phyloP scores from a whole-genome alignment of 2,797 vertebrate species.

The Choloepus didactylus region DNA sequence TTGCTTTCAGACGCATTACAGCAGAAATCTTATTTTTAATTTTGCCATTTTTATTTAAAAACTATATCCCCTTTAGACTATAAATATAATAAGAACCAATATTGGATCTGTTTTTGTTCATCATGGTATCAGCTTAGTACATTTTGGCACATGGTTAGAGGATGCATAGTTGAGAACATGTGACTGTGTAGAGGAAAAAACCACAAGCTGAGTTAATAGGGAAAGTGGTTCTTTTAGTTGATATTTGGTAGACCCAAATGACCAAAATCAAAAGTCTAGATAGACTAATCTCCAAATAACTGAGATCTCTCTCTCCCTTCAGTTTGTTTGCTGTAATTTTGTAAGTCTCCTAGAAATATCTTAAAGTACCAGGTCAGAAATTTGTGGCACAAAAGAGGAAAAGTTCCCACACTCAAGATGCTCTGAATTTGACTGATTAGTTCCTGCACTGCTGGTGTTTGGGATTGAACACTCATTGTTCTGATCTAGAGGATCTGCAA shows the following conservation, averaged over 20 bases:
- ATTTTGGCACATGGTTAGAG: background rate
- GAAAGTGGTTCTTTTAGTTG: background rate
- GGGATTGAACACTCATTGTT: background rate
- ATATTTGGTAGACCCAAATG: background rate
- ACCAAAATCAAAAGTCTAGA: background rate
- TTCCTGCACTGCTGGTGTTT: background rate
- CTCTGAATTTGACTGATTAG: background rate
- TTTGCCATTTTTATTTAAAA: background rate
- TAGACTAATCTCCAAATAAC: background rate
- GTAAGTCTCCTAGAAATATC: background rate
- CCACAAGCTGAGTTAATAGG: background rate
- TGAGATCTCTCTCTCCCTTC: background rate
- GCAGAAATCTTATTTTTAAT: background rate
- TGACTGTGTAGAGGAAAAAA: background rate
- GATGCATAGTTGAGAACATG: background rate
- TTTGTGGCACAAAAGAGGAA: background rate
- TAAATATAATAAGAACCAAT: background rate
- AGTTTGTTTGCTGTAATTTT: background rate
- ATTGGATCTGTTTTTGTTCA: background rate
- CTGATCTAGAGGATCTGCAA: background rate
- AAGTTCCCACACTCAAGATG: too few relatives aligned
- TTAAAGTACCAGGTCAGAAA: background rate
- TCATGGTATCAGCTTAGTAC: background rate
- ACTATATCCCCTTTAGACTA: background rate
- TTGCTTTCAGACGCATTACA: background rate